phyloP scores from a whole-genome alignment of 2,797 vertebrate species.

The Leptoclinus maculatus region DNA sequence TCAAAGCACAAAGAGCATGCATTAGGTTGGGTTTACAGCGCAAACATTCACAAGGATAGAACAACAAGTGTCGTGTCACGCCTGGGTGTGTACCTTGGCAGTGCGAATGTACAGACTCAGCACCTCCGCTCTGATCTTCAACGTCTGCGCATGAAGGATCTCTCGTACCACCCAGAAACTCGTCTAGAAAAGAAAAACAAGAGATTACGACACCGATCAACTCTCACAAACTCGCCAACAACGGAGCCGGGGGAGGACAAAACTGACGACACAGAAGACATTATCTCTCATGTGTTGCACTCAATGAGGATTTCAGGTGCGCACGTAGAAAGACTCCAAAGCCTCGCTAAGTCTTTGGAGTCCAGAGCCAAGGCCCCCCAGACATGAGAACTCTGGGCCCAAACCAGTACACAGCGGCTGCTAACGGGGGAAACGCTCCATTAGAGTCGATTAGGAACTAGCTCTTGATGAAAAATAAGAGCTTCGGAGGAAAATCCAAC shows the following conservation, averaged over 20 bases:
- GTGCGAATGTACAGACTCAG: slow-evolving; percentile 99
- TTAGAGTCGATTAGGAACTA: slow-evolving; percentile 40
- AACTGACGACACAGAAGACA: slow-evolving; percentile 10
- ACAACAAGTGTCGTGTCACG: not conserved
- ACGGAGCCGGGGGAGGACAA: not conserved
- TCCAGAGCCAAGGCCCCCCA: slow-evolving; percentile 37
- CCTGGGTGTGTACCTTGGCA: slow-evolving; percentile 89
- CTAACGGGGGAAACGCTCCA: slow-evolving; percentile 16
- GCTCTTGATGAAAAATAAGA: slow-evolving; percentile 32
- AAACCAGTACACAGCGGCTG: slow-evolving; percentile 2
- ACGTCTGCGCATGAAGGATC: slow-evolving; percentile 97
- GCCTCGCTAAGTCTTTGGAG: slow-evolving; percentile 27
- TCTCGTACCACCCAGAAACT: slow-evolving; percentile 99
- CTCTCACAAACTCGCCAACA: slow-evolving; percentile 1
- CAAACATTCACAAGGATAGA: not conserved
- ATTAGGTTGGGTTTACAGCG: not conserved
- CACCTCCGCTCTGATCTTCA: slow-evolving; percentile 99
- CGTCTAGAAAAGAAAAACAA: slow-evolving; percentile 82
- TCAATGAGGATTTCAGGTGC: slow-evolving; percentile 36
- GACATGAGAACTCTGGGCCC: slow-evolving; percentile 29
- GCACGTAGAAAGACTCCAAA: slow-evolving; percentile 2
- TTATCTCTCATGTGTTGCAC: not conserved
- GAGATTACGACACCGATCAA: slow-evolving; percentile 35
- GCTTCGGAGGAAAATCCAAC: slow-evolving; percentile 34
- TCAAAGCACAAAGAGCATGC: not conserved